These are phyloP conservation scores for Drosophila sechellia DNA, from an alignment of 1,140 invertebrate genomes.

Conservation along the genomic window DNA sequence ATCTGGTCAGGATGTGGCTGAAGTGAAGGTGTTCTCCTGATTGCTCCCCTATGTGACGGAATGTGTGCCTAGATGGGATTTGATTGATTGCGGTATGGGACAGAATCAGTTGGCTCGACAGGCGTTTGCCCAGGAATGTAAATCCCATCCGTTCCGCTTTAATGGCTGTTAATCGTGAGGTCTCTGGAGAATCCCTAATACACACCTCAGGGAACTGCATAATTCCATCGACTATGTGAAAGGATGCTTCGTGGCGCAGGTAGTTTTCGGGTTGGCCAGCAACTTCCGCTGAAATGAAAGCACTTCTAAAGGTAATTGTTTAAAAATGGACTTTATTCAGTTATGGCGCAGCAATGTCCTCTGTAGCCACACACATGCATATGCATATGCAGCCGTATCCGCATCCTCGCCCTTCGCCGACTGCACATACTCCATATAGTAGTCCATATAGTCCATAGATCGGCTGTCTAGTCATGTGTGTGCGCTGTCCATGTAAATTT, in stretches of 20 bases:
- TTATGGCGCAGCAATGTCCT: conserved; percentile 44
- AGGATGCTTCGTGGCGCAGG: conserved; percentile 3
- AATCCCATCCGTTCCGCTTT: background rate
- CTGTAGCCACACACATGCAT: conserved; percentile 12
- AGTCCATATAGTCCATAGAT: conserved; percentile 36
- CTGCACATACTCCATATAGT: background rate
- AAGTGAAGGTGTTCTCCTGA: conserved; percentile 9
- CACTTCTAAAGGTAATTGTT: conserved; percentile 76
- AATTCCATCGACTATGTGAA: background rate
- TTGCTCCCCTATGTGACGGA: conserved; percentile 7
- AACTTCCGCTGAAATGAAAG: conserved; percentile 71
- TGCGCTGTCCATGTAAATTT: conserved; percentile 66
- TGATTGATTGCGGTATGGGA: conserved; percentile 11
- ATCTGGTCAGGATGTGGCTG: background rate
- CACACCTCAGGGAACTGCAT: background rate
- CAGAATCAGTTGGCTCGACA: background rate
- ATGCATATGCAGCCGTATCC: conserved; percentile 16
- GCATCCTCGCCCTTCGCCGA: background rate
- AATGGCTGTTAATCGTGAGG: background rate
- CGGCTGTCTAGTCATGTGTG: conserved; percentile 66
- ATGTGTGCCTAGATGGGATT: conserved; percentile 11
- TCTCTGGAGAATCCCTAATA: background rate
- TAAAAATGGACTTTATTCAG: conserved; percentile 79
- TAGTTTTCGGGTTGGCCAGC: conserved; percentile 20
- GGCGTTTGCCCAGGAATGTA: background rate